Evolutionary conservation across 37 sponge, comb jelly and placozoan species (phyloP).

Genomic region (Chondrilla cf. caribensis): DNA sequence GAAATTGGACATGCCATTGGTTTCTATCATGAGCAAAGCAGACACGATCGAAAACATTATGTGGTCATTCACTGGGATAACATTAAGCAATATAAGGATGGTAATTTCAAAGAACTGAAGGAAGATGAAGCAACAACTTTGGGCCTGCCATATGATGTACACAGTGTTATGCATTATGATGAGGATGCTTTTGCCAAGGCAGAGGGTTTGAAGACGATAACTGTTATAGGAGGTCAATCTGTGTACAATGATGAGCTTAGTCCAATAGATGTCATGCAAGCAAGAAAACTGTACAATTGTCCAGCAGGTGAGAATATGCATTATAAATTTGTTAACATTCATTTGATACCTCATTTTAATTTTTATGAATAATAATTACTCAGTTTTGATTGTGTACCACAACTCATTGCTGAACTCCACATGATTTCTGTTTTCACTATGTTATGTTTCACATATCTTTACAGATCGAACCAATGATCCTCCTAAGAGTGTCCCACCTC

Average conservation of each 20-base stretch:
- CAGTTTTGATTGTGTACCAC: no score
- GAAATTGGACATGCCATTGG: constrained; percentile 71
- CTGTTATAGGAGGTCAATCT: not conserved
- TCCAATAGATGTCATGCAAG: not conserved
- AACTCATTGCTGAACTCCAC: no score
- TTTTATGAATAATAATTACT: no score
- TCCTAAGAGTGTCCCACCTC: constrained; percentile 6
- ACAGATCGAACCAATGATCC: no score
- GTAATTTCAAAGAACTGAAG: not conserved
- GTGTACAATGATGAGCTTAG: constrained; percentile 7
- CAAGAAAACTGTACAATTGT: not conserved
- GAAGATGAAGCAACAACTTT: not conserved
- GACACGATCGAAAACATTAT: constrained; percentile 61
- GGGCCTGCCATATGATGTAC: not conserved
- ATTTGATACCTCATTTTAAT: no score
- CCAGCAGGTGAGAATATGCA: not conserved
- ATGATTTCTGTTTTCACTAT: no score
- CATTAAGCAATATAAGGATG: not conserved
- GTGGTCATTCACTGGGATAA: constrained; percentile 29
- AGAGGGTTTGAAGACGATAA: not conserved
- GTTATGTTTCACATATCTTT: no score
- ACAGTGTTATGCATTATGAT: constrained; percentile 13
- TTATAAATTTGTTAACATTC: not conserved
- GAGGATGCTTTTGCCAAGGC: not conserved
- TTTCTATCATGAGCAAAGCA: constrained; percentile 60